A percentile compares a stretch with the other conserved stretches of the same genome.
These are phyloP conservation scores for Nyctalus aviator DNA, from an alignment of 2,797 vertebrate species.

Conservation along the genomic window DNA sequence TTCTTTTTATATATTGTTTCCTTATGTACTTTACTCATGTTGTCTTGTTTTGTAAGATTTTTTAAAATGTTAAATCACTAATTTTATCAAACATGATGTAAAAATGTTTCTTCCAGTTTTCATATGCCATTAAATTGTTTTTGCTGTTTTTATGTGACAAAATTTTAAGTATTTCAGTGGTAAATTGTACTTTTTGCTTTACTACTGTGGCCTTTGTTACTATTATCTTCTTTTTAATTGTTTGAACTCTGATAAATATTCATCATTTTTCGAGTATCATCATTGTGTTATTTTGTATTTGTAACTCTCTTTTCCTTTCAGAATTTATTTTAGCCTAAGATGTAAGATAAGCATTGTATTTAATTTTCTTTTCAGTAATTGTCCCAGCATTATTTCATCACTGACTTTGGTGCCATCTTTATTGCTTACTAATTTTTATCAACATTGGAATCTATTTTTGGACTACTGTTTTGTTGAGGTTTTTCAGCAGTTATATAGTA, in stretches of 20 bases:
- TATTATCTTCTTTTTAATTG: constrained; percentile 37
- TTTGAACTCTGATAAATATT: constrained; percentile 30
- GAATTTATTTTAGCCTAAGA: constrained; percentile 29
- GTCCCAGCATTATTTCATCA: not conserved
- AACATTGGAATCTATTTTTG: not conserved
- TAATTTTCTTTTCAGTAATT: not conserved
- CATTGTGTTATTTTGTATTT: constrained; percentile 34
- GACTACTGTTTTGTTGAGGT: not conserved
- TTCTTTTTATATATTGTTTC: constrained; percentile 37
- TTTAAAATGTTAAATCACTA: constrained; percentile 33
- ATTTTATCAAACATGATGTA: constrained; percentile 34
- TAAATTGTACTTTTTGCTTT: not conserved
- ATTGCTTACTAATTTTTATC: constrained; percentile 30
- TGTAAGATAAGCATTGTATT: not conserved
- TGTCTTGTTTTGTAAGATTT: constrained; percentile 42
- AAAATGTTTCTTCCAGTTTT: constrained; percentile 43
- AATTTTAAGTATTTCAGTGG: not conserved
- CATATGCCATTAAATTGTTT: constrained; percentile 31
- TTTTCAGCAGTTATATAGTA: not conserved
- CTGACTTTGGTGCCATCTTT: not conserved
- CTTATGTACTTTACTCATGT: not conserved
- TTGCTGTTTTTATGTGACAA: constrained; percentile 54
- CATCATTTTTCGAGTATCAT: not conserved
- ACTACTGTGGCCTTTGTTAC: not conserved
- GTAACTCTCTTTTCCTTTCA: not conserved